These are phyloP conservation scores for Cacoxenus indagator DNA, from an alignment of 2,888 invertebrate genomes.

Conservation along the genomic window DNA sequence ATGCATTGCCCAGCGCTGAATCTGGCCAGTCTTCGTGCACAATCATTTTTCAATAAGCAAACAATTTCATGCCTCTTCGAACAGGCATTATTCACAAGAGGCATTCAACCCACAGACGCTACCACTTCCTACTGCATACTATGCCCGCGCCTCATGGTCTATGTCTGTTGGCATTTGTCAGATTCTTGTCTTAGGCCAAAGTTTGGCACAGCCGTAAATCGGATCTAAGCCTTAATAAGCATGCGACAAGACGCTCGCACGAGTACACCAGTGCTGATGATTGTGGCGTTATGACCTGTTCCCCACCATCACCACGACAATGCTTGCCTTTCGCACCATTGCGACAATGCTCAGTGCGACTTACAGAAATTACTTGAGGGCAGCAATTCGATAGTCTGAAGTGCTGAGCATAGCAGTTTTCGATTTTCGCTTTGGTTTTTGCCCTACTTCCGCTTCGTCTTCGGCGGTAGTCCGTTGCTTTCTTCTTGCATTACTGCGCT, in stretches of 20 bases:
- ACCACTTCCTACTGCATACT: neutral
- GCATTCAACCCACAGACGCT: neutral
- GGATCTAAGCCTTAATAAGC: slow-evolving; percentile 64
- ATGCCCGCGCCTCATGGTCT: no score
- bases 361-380: neutral
- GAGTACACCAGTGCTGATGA: slow-evolving; percentile 19
- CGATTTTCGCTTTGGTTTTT: neutral
- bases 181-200: neutral
- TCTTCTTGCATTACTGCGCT: neutral
- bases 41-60: slow-evolving; percentile 64
- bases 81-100: slow-evolving; percentile 1
- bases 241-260: slow-evolving; percentile 64
- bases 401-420: neutral
- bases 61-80: slow-evolving; percentile 54
- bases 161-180: neutral
- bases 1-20: neutral
- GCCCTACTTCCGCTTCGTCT: neutral
- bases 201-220: slow-evolving; percentile 57
- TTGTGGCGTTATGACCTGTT: no score
- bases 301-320: no score
- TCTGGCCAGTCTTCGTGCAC: slow-evolving; percentile 38
- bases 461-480: neutral
- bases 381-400: neutral
- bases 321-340: no score
- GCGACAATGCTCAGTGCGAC: neutral